These are phyloP conservation scores for Ailurus styani DNA, from an alignment of 2,113 vertebrate species.

Conservation along the genomic window DNA sequence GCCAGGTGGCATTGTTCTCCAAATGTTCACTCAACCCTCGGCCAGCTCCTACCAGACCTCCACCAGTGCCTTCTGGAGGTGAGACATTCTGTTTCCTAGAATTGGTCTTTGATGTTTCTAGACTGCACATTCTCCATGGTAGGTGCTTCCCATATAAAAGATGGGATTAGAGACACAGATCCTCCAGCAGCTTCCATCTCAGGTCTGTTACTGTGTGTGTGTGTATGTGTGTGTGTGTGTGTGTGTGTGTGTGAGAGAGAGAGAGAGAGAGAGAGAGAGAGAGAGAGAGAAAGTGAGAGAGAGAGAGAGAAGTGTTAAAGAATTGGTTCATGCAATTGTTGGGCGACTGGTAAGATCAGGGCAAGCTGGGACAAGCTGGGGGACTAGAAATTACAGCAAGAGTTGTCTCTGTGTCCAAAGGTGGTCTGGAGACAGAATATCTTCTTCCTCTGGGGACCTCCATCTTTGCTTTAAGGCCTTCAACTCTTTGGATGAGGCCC, in stretches of 20 bases:
- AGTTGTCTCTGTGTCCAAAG: background rate
- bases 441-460: background rate
- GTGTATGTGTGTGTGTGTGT: background rate
- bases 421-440: background rate
- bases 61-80: background rate
- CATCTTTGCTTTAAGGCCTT: background rate
- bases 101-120: background rate
- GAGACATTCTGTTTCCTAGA: background rate
- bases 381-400: background rate
- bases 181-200: background rate
- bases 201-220: background rate
- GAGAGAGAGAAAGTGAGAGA: background rate
- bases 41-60: background rate
- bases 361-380: background rate
- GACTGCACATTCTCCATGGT: background rate
- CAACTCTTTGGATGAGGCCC: background rate
- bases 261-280: background rate
- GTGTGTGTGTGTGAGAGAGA: background rate
- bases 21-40: rapidly evolving
- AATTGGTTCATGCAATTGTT: background rate
- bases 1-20: background rate
- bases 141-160: background rate
- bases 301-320: background rate
- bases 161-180: background rate
- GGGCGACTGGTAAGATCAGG: background rate